These are phyloP conservation scores for Myathropa florea DNA, from an alignment of 2,888 invertebrate species.

Conservation along the genomic window DNA sequence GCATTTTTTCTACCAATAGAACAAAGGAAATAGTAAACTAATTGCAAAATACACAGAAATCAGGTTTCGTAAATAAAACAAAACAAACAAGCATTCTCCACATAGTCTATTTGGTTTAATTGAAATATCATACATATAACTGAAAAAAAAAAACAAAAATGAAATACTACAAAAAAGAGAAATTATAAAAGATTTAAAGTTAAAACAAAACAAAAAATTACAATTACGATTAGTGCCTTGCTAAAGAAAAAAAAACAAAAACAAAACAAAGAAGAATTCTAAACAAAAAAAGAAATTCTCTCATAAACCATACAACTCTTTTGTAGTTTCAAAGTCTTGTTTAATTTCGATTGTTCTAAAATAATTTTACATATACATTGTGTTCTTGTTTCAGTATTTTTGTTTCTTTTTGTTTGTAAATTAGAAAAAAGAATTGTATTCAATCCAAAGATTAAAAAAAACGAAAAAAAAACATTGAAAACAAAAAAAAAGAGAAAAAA, in stretches of 20 bases:
- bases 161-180: slow-evolving; percentile 12
- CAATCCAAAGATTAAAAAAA: slow-evolving; percentile 66
- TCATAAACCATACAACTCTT: slow-evolving; percentile 37
- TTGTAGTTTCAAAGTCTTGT: slow-evolving; percentile 18
- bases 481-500: slow-evolving; percentile 26
- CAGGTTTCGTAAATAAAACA: slow-evolving; percentile 61
- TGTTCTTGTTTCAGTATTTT: slow-evolving; percentile 57
- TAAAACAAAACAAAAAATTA: slow-evolving; percentile 16
- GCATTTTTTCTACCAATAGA: slow-evolving; percentile 49
- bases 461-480: slow-evolving; percentile 14
- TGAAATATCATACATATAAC: slow-evolving; percentile 6
- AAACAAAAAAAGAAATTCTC: slow-evolving; percentile 32
- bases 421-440: slow-evolving; percentile 54
- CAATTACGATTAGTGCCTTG: slow-evolving; percentile 71
- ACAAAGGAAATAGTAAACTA: slow-evolving; percentile 39
- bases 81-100: slow-evolving; percentile 38
- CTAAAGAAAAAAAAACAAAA: slow-evolving; percentile 56
- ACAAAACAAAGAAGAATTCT: slow-evolving; percentile 46
- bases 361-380: neutral
- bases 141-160: neutral
- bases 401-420: slow-evolving; percentile 18
- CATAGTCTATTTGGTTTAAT: slow-evolving; percentile 33
- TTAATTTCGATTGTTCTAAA: neutral
- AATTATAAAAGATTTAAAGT: slow-evolving; percentile 20
- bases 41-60: slow-evolving; percentile 42